Conservation (phyloP, 2,113 vertebrate species). For the Eptesicus fuscus region DNA sequence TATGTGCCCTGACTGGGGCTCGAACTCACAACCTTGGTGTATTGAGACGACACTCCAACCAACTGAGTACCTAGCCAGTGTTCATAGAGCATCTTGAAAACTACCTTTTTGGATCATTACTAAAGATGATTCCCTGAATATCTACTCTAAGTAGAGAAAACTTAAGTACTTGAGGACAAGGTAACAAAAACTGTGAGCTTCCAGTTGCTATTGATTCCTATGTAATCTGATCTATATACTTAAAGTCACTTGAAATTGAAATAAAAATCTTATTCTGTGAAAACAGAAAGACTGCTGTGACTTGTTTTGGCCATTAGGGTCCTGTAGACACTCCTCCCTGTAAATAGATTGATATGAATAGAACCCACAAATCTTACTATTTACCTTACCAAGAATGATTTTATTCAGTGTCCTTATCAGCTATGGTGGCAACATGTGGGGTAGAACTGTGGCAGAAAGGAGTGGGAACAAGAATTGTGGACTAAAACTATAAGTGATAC, state of each 20-base stretch:
- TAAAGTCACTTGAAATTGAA: not conserved
- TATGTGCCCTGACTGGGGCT: not conserved
- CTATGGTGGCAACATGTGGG: not conserved
- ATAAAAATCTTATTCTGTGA: not conserved
- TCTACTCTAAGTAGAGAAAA: not conserved
- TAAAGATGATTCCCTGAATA: not conserved
- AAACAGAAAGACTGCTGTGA: not conserved
- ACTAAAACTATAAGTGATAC: not conserved
- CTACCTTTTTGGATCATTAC: slow-evolving; percentile 8
- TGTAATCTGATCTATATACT: not conserved
- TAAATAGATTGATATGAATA: not conserved
- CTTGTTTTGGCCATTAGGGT: not conserved
- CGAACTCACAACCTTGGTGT: not conserved
- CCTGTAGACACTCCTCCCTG: not conserved
- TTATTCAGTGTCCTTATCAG: not conserved
- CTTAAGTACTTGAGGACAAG: not conserved
- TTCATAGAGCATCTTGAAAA: not conserved
- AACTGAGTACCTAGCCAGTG: not conserved
- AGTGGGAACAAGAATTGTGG: not conserved
- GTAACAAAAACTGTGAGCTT: not conserved
- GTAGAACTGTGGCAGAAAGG: not conserved
- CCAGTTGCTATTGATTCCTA: not conserved
- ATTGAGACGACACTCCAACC: not conserved
- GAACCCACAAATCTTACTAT: not conserved
- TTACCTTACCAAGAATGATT: not conserved